A percentile compares a stretch with the other conserved stretches of the same genome.
Evolutionary conservation across 2,797 vertebrate genomes (phyloP).

Genomic region (Danionella dracula): DNA sequence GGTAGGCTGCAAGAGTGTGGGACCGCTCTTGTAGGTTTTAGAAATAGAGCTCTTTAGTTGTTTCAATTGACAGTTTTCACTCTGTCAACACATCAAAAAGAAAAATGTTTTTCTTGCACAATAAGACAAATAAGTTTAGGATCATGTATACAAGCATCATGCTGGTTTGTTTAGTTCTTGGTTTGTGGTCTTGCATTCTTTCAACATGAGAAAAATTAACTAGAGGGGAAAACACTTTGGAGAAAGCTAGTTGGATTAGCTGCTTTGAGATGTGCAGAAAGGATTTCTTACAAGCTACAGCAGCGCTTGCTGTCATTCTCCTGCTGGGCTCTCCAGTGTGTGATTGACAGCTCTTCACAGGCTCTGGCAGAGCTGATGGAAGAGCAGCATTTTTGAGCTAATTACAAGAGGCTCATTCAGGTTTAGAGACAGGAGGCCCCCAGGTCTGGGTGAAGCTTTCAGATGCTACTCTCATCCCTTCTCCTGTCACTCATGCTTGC

Average conservation of each 20-base stretch:
- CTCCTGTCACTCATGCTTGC: constrained; percentile 12
- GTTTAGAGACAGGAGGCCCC: constrained; percentile 28
- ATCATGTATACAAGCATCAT: constrained; percentile 1
- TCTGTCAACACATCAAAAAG: neutral
- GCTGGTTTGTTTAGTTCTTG: constrained; percentile 23
- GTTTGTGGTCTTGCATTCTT: constrained; percentile 25
- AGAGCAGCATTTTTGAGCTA: constrained; percentile 76
- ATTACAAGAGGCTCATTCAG: constrained; percentile 71
- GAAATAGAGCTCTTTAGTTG: neutral
- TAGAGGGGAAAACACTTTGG: neutral
- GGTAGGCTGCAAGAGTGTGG: too few relatives aligned
- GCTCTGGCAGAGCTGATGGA: constrained; percentile 61
- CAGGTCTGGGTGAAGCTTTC: constrained; percentile 24
- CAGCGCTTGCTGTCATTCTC: constrained; percentile 52
- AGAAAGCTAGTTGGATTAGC: constrained; percentile 33
- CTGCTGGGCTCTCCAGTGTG: constrained; percentile 57
- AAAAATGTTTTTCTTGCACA: neutral
- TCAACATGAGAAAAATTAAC: constrained; percentile 19
- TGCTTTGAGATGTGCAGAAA: constrained; percentile 25
- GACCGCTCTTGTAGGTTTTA: neutral
- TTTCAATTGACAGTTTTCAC: neutral
- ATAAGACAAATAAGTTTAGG: neutral
- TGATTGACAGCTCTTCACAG: constrained; percentile 69
- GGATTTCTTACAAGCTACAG: constrained; percentile 41
- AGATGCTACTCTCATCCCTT: neutral